These are phyloP conservation scores for Agrenia bidenticulata DNA, from an alignment of 2,888 invertebrate genomes.

Conservation along the genomic window DNA sequence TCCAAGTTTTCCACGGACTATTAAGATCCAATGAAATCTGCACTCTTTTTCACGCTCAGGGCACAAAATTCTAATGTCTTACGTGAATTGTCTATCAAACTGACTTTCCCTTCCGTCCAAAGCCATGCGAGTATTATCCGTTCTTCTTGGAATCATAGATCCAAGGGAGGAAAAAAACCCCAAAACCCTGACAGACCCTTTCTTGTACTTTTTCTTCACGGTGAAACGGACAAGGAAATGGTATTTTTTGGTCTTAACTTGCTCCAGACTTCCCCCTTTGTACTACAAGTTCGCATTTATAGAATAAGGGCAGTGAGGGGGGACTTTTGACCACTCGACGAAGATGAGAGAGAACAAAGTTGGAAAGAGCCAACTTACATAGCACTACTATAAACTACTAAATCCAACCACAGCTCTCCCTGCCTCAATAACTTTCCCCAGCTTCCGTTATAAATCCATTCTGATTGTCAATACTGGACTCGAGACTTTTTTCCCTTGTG, in stretches of 20 bases:
- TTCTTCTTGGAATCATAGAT: not conserved
- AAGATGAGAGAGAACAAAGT: not conserved
- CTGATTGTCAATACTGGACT: conserved; percentile 18
- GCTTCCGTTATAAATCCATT: conserved; percentile 25
- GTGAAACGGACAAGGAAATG: conserved; percentile 23
- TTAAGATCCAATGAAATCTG: not conserved
- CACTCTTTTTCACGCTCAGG: conserved; percentile 4
- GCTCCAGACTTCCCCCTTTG: not conserved
- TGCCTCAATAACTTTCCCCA: conserved; percentile 24
- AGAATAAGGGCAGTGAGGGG: conserved; percentile 6
- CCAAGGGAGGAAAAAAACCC: not conserved
- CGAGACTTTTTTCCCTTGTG: not conserved
- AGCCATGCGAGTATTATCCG: not conserved
- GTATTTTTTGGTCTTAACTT: conserved; percentile 18
- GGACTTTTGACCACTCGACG: not conserved
- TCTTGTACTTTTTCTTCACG: conserved; percentile 11
- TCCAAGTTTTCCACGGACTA: too few species aligned
- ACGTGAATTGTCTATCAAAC: conserved; percentile 28
- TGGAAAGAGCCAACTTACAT: conserved; percentile 7
- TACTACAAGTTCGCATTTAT: conserved; percentile 5
- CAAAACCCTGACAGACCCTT: not conserved
- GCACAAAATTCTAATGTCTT: conserved; percentile 29
- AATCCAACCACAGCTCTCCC: not conserved
- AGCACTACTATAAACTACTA: not conserved
- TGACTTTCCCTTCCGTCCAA: not conserved